phyloP scores from a whole-genome alignment of 2,888 invertebrate species.

The Cephus nigrinus region DNA sequence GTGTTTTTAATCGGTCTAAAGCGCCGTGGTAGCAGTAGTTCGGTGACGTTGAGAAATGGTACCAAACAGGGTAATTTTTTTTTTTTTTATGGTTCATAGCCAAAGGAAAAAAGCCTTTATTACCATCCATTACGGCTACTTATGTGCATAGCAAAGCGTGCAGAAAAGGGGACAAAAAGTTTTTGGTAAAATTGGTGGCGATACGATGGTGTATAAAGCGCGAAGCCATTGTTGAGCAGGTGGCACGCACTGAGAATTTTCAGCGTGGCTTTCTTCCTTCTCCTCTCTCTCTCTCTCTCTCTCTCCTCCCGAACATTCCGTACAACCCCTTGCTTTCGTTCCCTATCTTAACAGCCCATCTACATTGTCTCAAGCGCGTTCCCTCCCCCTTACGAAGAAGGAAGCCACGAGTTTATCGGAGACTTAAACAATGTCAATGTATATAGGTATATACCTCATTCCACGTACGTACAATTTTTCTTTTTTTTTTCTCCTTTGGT shows the following conservation, averaged over 20 bases:
- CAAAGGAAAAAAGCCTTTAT: neutral
- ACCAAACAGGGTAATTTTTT: neutral
- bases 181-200: neutral
- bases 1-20: neutral
- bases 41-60: neutral
- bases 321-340: slow-evolving; percentile 32
- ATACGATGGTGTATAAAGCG: neutral
- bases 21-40: neutral
- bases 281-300: slow-evolving; percentile 4
- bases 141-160: neutral
- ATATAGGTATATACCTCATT: neutral
- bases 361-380: slow-evolving; percentile 56
- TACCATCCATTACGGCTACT: neutral
- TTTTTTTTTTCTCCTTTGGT: neutral
- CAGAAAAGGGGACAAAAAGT: neutral
- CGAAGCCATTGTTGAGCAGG: neutral
- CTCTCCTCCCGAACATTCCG: slow-evolving; percentile 9
- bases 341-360: slow-evolving; percentile 61
- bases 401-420: slow-evolving; percentile 45
- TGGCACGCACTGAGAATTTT: neutral
- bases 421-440: slow-evolving; percentile 33
- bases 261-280: neutral
- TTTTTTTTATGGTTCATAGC: neutral
- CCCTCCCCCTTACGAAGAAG: slow-evolving; percentile 25
- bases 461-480: neutral